These are phyloP conservation scores for Fistularia tabacaria DNA, from an alignment of 2,797 vertebrate species.

Conservation along the genomic window DNA sequence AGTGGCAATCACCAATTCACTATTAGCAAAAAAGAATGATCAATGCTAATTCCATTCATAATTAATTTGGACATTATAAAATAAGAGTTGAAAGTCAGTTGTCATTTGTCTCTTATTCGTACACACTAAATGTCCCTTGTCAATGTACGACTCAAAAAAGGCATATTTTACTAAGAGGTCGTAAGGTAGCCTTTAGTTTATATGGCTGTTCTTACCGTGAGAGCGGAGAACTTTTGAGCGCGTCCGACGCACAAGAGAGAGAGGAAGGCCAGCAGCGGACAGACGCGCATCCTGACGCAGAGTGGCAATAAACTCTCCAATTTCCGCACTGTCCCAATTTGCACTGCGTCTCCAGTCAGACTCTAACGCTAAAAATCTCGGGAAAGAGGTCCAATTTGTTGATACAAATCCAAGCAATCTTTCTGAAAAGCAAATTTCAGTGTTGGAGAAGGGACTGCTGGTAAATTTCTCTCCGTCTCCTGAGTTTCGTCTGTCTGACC, in stretches of 20 bases:
- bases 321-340: conserved; percentile 62
- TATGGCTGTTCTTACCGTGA: conserved; percentile 74
- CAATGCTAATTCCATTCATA: too few species aligned
- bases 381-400: conserved; percentile 3
- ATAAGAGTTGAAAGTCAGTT: too few species aligned
- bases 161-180: background rate
- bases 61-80: too few species aligned
- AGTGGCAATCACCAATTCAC: too few species aligned
- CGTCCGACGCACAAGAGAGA: conserved; percentile 71
- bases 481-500: conserved; percentile 55
- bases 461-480: conserved; percentile 45
- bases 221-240: conserved; percentile 82
- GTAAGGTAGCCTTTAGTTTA: background rate
- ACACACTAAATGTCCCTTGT: too few species aligned
- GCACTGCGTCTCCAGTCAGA: conserved; percentile 13
- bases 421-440: conserved; percentile 19
- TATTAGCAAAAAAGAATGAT: too few species aligned
- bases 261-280: conserved; percentile 67
- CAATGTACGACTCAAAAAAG: conserved; percentile 1
- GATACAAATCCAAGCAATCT: conserved; percentile 39
- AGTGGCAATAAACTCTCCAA: conserved; percentile 53
- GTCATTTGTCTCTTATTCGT: too few species aligned
- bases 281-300: conserved; percentile 76
- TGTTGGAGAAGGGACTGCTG: conserved; percentile 20
- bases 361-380: conserved; percentile 7